Conservation (phyloP, 2,797 vertebrate species). For the Mormyrus proboscirostris region DNA sequence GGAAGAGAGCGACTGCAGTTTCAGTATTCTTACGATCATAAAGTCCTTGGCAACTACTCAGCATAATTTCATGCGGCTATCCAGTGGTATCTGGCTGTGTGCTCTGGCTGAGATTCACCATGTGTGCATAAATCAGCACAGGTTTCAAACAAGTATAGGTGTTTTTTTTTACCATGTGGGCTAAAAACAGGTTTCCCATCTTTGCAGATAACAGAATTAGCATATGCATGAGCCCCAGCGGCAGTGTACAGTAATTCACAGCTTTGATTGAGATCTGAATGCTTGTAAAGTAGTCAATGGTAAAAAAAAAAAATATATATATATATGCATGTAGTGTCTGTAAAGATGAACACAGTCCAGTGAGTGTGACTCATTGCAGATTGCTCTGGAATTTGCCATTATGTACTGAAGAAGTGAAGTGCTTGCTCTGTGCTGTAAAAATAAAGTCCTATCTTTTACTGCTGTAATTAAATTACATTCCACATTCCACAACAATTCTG, state of each 20-base stretch:
- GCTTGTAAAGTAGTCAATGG: slow-evolving; percentile 8
- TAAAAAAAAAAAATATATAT: background rate
- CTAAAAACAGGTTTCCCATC: slow-evolving; percentile 13
- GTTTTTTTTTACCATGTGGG: background rate
- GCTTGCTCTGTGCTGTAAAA: background rate
- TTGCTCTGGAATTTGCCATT: slow-evolving; percentile 15
- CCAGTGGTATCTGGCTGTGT: background rate
- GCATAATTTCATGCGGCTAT: slow-evolving; percentile 2
- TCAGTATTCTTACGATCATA: background rate
- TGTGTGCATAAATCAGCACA: background rate
- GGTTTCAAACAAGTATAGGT: slow-evolving; percentile 11
- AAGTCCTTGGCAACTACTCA: slow-evolving; percentile 12
- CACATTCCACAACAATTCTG: background rate
- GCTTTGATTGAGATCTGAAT: slow-evolving; percentile 2
- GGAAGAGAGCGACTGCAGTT: background rate
- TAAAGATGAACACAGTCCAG: background rate
- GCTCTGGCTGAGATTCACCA: background rate
- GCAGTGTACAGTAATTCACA: background rate
- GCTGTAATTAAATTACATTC: slow-evolving; percentile 9
- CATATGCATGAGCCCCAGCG: background rate
- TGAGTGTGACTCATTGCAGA: slow-evolving; percentile 9
- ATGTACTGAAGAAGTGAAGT: slow-evolving; percentile 4
- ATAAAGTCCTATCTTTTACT: slow-evolving; percentile 5
- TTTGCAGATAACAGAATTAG: slow-evolving; percentile 1
- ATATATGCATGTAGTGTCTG: background rate